Evolutionary conservation across 1,140 invertebrate genomes (phyloP).

Genomic region (Ceratosolen solmsi): DNA sequence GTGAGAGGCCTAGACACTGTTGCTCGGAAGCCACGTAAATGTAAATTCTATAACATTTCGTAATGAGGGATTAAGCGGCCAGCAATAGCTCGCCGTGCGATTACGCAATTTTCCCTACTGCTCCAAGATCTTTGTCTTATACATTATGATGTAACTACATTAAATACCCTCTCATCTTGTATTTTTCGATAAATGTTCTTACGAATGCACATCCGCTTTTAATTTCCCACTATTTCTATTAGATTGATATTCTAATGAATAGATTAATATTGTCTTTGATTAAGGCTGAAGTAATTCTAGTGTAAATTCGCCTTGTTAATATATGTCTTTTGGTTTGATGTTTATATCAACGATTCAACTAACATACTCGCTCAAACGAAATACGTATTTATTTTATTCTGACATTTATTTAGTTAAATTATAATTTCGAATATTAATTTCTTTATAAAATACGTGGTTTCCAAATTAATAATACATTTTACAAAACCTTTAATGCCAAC

Average conservation of each 20-base stretch:
- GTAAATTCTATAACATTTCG: slow-evolving; percentile 62
- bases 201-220: too few relatives aligned
- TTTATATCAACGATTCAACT: too few relatives aligned
- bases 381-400: too few relatives aligned
- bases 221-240: neutral
- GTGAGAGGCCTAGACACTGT: slow-evolving; percentile 62
- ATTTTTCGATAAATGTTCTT: too few relatives aligned
- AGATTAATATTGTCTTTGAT: neutral
- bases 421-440: too few relatives aligned
- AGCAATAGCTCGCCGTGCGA: slow-evolving; percentile 32
- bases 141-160: slow-evolving; percentile 30
- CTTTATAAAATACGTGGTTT: too few relatives aligned
- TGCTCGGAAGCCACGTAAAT: slow-evolving; percentile 61
- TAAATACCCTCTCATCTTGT: neutral
- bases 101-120: slow-evolving; percentile 30
- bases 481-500: too few relatives aligned
- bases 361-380: too few relatives aligned
- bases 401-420: too few relatives aligned
- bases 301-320: too few relatives aligned
- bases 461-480: too few relatives aligned
- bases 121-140: slow-evolving; percentile 10
- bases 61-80: slow-evolving; percentile 62
- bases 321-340: too few relatives aligned
- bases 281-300: neutral
- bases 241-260: neutral